A percentile compares a stretch with the other conserved stretches of the same genome.
These are phyloP conservation scores for Paratilapia polleni DNA, from an alignment of 2,113 vertebrate species.

Conservation along the genomic window DNA sequence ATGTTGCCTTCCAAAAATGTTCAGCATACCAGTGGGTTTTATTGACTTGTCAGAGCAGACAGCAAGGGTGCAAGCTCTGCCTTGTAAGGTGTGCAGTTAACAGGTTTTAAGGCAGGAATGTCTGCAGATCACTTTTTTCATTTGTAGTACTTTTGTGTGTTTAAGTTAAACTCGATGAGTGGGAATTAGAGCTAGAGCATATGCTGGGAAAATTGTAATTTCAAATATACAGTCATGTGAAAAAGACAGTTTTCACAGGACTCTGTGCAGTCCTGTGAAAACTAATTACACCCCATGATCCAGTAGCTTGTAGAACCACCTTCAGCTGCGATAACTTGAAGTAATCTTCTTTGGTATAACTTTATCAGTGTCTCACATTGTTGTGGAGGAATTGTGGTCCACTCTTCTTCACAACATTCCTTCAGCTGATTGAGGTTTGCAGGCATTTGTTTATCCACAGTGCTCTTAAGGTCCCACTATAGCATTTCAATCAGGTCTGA, in stretches of 20 bases:
- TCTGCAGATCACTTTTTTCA: constrained; percentile 39
- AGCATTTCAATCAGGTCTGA: neutral
- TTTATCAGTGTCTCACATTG: neutral
- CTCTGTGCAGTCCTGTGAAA: neutral
- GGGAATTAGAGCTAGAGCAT: neutral
- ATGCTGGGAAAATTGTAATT: neutral
- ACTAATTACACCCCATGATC: neutral
- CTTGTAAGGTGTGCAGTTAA: constrained; percentile 76
- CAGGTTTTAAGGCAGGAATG: constrained; percentile 63
- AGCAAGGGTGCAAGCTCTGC: constrained; percentile 75
- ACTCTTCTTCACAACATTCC: neutral
- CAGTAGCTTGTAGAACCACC: neutral
- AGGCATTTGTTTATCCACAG: neutral
- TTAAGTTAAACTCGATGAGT: constrained; percentile 9
- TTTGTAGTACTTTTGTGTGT: neutral
- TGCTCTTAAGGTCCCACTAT: neutral
- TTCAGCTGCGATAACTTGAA: neutral
- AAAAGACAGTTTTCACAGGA: neutral
- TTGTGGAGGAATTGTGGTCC: neutral
- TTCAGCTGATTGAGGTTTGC: neutral
- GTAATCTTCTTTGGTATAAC: neutral
- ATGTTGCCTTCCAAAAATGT: constrained; percentile 81
- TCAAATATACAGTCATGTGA: neutral
- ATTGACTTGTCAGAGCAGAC: constrained; percentile 85
- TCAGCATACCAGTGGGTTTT: constrained; percentile 84